Evolutionary conservation across 1,140 invertebrate species (phyloP).

Genomic region (Drosophila ananassae): DNA sequence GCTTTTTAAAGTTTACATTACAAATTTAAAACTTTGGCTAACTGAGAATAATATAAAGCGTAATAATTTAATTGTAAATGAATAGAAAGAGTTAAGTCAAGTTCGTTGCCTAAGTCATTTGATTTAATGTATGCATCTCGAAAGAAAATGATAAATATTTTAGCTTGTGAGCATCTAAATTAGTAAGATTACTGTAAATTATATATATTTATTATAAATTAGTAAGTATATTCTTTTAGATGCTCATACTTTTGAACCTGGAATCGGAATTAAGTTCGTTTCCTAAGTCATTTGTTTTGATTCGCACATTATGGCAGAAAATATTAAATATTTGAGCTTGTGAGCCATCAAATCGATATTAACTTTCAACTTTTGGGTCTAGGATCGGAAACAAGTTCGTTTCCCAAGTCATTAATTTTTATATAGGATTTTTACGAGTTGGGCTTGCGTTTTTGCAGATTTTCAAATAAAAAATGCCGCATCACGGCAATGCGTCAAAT

Average conservation of each 20-base stretch:
- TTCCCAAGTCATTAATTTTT: constrained; percentile 63
- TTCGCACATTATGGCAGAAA: not conserved
- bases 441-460: constrained; percentile 10
- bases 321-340: not conserved
- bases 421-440: not conserved
- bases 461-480: constrained; percentile 35
- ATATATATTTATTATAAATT: no score
- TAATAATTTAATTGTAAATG: not conserved
- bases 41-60: not conserved
- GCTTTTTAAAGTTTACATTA: constrained; percentile 13
- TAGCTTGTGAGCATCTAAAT: no score
- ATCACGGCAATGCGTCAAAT: constrained; percentile 60
- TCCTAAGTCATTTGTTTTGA: not conserved
- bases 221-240: no score
- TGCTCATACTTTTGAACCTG: no score
- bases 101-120: not conserved
- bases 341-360: not conserved
- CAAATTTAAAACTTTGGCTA: constrained; percentile 9
- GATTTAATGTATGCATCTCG: not conserved
- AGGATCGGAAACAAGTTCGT: constrained; percentile 64
- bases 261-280: not conserved
- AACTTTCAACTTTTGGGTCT: not conserved
- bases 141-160: no score
- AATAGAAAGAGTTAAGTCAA: not conserved
- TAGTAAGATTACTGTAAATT: no score